Conservation (phyloP, 2,888 invertebrate genomes). For the Ornithoptera alexandrae region DNA sequence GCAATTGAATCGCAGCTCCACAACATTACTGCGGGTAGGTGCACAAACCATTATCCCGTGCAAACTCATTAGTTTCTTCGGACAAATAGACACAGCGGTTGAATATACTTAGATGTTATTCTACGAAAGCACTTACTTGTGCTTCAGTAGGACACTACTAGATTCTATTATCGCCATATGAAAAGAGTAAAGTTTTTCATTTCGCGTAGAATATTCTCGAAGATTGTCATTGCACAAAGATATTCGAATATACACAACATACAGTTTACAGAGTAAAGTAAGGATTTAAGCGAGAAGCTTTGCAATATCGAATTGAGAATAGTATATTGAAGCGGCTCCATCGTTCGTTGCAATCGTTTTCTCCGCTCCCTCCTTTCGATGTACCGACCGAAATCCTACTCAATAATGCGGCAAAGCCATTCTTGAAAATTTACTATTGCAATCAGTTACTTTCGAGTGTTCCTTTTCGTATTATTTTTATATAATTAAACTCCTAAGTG, state of each 20-base stretch:
- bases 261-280: conserved; percentile 1
- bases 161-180: too few species aligned
- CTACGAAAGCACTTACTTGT: too few species aligned
- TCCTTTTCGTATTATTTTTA: neutral
- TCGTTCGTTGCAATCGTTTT: conserved; percentile 1
- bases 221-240: too few species aligned
- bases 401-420: neutral
- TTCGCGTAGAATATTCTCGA: too few species aligned
- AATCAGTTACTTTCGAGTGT: neutral
- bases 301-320: conserved; percentile 6
- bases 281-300: conserved; percentile 9
- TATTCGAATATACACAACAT: neutral
- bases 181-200: too few species aligned
- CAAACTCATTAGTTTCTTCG: neutral
- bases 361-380: neutral
- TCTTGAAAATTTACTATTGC: conserved; percentile 1
- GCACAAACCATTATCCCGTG: conserved; percentile 1
- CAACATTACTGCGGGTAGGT: neutral
- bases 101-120: too few species aligned
- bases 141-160: too few species aligned
- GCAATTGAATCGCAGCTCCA: conserved; percentile 3
- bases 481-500: too few species aligned
- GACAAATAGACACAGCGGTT: too few species aligned
- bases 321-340: neutral
- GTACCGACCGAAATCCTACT: neutral